These are phyloP conservation scores for Catagonus wagneri DNA, from an alignment of 2,113 vertebrate species.

Conservation along the genomic window DNA sequence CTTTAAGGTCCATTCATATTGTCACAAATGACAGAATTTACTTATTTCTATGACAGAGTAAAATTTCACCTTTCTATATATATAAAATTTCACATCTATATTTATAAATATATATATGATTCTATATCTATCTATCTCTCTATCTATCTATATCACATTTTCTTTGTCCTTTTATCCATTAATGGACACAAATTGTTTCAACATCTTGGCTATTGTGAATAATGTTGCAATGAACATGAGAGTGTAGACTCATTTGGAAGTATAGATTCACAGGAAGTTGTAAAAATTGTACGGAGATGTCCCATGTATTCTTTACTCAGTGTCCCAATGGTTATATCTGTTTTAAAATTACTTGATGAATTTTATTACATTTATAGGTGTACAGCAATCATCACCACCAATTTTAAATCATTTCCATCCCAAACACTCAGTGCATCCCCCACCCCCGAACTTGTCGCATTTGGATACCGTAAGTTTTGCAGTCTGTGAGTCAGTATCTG, in stretches of 20 bases:
- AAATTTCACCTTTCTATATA: background rate
- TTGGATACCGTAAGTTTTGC: too few relatives aligned
- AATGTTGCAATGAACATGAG: background rate
- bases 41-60: background rate
- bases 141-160: background rate
- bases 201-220: background rate
- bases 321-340: background rate
- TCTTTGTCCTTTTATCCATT: background rate
- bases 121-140: background rate
- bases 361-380: too few relatives aligned
- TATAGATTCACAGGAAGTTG: background rate
- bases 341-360: too few relatives aligned
- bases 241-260: background rate
- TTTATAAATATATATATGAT: background rate
- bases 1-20: background rate
- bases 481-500: too few relatives aligned
- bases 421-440: too few relatives aligned
- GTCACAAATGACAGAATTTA: background rate
- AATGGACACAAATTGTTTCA: background rate
- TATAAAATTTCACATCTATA: too few relatives aligned
- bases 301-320: background rate
- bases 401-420: too few relatives aligned
- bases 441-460: too few relatives aligned
- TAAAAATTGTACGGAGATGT: background rate
- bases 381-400: too few relatives aligned